Evolutionary conservation across 2,797 vertebrate species (phyloP), one percentile per base, ranked within the genome.

Genomic region (Clarias pachynema): DNA sequence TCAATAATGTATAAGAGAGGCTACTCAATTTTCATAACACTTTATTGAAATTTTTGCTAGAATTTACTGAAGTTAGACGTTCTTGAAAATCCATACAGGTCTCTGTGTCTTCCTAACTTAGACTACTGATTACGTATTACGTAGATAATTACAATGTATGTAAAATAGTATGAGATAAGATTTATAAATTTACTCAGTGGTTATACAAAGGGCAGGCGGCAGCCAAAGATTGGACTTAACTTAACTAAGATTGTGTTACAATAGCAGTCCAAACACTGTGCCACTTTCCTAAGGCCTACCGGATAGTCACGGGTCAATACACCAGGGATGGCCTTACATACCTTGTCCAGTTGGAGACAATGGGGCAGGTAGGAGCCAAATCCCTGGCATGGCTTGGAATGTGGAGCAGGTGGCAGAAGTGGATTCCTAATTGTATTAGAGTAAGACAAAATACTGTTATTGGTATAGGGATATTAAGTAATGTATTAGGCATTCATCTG

Each of bases 361-460:
- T 88, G 87, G 88, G 91, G 91, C 89, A 94, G 92, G 92, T 92
- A 88, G 88, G 85, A 84, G 91, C 84, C 84, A 82, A 62, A 89
- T 86, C 84, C 81, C 91, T 87, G 29, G 73, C 85, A 82, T 82
- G 79, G 83, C n/a, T 79, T 81, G 92, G 92, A 94, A 89, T 93
- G 93, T 92, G 89, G 87, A 78, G 89, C 92, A 93, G 92, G 89
- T 93, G 93, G 89, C 80, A 89, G 82, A 86, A 83, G 87, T 81
- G 74, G 88, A 88, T 89, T 90, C 89, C 91, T 85, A 40, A 81
- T 60, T 75, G 49, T 26, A 68, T 82, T 77, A 66, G 18, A 22
- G n/a, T 70, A 68, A 66, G 53, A 29, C 86, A 84, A 82, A 49
- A 6, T 26, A 56, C 14, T 75, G 44, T 65, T 74, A 63, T 29